Conservation (phyloP, 35 echinoderm and acorn worm species). For the Strongylocentrotus purpuratus region DNA sequence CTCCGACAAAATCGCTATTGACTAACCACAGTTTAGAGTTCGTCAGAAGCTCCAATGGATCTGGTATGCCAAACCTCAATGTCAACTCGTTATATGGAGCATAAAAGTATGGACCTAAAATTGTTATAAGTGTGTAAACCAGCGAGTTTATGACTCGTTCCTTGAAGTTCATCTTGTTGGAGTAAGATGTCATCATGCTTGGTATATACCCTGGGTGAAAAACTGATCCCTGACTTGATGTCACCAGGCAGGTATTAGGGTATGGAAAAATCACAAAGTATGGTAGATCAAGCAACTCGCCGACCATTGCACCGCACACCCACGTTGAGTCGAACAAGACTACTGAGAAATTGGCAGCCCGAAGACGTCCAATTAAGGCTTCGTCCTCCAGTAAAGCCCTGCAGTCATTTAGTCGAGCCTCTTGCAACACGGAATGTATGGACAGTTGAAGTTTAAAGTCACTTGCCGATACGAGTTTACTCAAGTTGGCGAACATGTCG, state of each 20-base stretch:
- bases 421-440: background rate
- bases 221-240: background rate
- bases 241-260: background rate
- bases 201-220: conserved; percentile 16
- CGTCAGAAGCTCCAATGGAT: background rate
- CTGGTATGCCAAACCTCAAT: background rate
- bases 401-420: conserved; percentile 13
- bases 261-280: background rate
- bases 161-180: background rate
- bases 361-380: background rate
- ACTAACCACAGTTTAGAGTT: conserved; percentile 30
- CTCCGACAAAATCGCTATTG: conserved; percentile 25
- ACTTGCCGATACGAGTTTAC: background rate
- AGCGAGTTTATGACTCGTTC: background rate
- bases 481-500: background rate
- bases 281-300: conserved; percentile 1
- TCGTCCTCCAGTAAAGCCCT: background rate
- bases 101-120: background rate
- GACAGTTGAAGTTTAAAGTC: background rate
- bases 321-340: conserved; percentile 19
- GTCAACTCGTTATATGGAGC: background rate
- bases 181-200: background rate
- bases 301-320: conserved; percentile 4
- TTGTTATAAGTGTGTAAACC: background rate
- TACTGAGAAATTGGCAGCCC: conserved; percentile 6